phyloP scores from a whole-genome alignment of 2,888 invertebrate species.

The Junonia oenone region DNA sequence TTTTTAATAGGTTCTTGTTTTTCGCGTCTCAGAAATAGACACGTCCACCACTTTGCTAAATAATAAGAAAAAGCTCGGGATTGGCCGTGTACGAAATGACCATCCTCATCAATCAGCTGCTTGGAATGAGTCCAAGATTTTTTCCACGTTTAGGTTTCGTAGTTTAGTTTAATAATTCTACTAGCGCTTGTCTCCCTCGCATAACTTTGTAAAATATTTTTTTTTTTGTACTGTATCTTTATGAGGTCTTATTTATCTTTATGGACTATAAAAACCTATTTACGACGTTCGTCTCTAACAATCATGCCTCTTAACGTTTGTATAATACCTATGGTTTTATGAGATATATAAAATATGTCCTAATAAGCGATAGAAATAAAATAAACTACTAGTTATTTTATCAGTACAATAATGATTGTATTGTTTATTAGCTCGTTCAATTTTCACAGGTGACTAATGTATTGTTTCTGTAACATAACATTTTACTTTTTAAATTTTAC shows the following conservation, averaged over 20 bases:
- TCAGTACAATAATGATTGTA: too few species aligned
- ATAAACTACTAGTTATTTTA: too few species aligned
- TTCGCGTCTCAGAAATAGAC: slow-evolving; percentile 75
- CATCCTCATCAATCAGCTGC: slow-evolving; percentile 80
- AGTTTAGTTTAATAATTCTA: slow-evolving; percentile 72
- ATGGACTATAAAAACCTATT: not conserved
- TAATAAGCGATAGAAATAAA: too few species aligned
- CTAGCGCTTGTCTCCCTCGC: slow-evolving; percentile 52
- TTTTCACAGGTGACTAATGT: too few species aligned
- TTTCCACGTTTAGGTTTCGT: slow-evolving; percentile 77
- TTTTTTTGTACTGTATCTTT: slow-evolving; percentile 25
- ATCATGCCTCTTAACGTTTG: not conserved
- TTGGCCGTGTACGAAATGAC: slow-evolving; percentile 79
- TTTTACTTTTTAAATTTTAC: not conserved
- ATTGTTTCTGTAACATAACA: too few species aligned
- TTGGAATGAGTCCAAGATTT: slow-evolving; percentile 76
- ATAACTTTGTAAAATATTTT: slow-evolving; percentile 33
- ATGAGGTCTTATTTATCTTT: slow-evolving; percentile 2
- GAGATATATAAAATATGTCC: too few species aligned
- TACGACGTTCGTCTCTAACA: not conserved
- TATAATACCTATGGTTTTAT: not conserved
- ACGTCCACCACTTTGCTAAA: slow-evolving; percentile 75
- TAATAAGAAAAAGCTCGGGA: slow-evolving; percentile 78
- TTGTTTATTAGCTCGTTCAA: too few species aligned
- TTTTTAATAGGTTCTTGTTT: slow-evolving; percentile 70